phyloP scores from a whole-genome alignment of 2,888 invertebrate genomes.

The Amphipoea lucens region DNA sequence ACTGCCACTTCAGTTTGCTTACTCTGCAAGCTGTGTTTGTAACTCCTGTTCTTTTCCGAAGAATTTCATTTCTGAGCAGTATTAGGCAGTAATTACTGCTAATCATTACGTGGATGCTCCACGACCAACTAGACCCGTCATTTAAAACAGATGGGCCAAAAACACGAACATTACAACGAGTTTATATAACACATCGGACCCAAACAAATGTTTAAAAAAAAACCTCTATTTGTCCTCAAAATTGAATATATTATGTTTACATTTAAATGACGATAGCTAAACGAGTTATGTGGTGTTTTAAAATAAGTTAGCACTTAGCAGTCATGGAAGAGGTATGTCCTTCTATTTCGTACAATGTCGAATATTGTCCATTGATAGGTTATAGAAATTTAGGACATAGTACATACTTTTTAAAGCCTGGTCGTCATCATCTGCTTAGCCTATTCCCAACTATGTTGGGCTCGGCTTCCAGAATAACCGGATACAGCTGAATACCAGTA shows the following conservation, averaged over 20 bases:
- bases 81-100: background rate
- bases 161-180: slow-evolving; percentile 9
- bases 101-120: background rate
- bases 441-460: too few relatives aligned
- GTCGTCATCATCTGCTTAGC: too few relatives aligned
- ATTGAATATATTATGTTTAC: slow-evolving; percentile 31
- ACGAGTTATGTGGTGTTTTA: background rate
- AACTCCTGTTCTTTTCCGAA: background rate
- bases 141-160: background rate
- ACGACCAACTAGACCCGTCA: background rate
- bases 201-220: slow-evolving; percentile 25
- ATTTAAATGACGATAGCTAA: slow-evolving; percentile 10
- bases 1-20: background rate
- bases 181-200: slow-evolving; percentile 19
- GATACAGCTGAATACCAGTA: too few relatives aligned
- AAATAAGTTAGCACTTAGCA: background rate
- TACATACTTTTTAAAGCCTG: background rate
- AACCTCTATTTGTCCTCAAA: slow-evolving; percentile 47
- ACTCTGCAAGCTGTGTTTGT: background rate
- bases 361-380: background rate
- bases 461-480: too few relatives aligned
- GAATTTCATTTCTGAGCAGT: background rate
- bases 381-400: background rate
- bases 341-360: background rate
- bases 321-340: background rate